Percentiles rank a stretch among this genome's conserved stretches.
These are phyloP conservation scores for Sphecodes monilicornis DNA, from an alignment of 2,888 invertebrate species.

Conservation along the genomic window DNA sequence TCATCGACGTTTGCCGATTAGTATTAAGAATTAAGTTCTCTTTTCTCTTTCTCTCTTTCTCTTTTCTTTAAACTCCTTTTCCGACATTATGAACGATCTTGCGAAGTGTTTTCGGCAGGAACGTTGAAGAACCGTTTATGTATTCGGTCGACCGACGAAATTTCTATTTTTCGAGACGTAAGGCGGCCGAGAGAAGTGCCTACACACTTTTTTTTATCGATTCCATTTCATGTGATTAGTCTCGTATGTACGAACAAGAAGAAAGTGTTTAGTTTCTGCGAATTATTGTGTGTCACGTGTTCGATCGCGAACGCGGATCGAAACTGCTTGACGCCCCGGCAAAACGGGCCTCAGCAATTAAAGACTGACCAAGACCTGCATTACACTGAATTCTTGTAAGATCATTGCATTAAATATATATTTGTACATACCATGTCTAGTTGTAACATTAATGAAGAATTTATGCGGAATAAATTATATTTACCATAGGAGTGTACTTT, in stretches of 20 bases:
- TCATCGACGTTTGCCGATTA: conserved; percentile 32
- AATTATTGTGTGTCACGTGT: conserved; percentile 63
- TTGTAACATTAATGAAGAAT: conserved; percentile 78
- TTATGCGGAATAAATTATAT: conserved; percentile 83
- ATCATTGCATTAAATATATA: conserved; percentile 80
- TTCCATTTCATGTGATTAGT: conserved; percentile 68
- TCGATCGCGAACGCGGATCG: conserved; percentile 71
- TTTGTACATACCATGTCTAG: conserved; percentile 82
- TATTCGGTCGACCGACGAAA: conserved; percentile 34
- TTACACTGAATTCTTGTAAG: conserved; percentile 81
- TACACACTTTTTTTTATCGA: conserved; percentile 50
- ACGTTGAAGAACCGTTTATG: background rate
- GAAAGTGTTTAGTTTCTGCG: conserved; percentile 51
- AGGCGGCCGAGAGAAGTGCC: conserved; percentile 67
- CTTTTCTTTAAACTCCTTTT: background rate
- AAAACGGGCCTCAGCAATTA: conserved; percentile 80
- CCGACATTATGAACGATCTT: conserved; percentile 8
- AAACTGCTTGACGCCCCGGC: conserved; percentile 75
- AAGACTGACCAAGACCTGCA: conserved; percentile 84
- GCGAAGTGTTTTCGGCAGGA: conserved; percentile 9
- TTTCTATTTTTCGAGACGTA: conserved; percentile 41
- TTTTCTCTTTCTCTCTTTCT: background rate
- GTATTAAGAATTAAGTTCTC: conserved; percentile 26
- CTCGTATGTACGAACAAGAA: conserved; percentile 53
- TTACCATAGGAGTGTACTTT: conserved; percentile 73